Base-by-base conservation (phyloP, 2,113 vertebrate species). In the Colinus virginianus region DNA sequence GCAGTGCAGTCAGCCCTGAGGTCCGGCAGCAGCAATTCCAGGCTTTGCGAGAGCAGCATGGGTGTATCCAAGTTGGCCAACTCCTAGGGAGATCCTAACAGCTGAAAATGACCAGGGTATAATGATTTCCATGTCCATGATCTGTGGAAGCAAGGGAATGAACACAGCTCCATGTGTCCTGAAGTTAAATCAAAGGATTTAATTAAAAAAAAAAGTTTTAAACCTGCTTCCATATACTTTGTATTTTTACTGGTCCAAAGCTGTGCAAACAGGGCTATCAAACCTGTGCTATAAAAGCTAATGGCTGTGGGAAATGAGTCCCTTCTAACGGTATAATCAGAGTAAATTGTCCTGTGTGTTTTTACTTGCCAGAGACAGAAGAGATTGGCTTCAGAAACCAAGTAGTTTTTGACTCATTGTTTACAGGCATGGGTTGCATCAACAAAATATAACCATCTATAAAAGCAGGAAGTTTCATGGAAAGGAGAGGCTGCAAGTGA, bases 391-490 rank as follows among this genome's bases (percentile, higher is more conserved):
- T 95, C 67, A 79, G 78, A 87, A 79, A 13, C 81, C 23, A 13
- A 87, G 23, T n/a, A 83, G 55, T 51, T 15, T 93, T 96, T 75
- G 71, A 91, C 74, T 96, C 55, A 83, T 63, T 93, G 71, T 94
- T 96, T 92, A 56, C 43, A 86, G 26, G 7, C 89, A 14, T 67
- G 34, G 43, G 43, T 75, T 74, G 18, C 61, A 88, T 89, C 82
- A 90, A 85, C 75, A 78, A 81, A 87, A 58, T 90, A 45, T 81
- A 92, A 78, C 80, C 32, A 87, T 95, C 74, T 5, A 2, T 72
- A 90, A 90, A 90, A 84, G 69, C 86, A 88, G 87, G 92, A 94
- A 95, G 84, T 90, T 88, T 84, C 68, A 56, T 32, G 66, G 84
- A 89, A 96, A 84, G 45, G 78, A 79, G 68, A 88, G 84, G 14